Base-by-base conservation (phyloP, 2,113 vertebrate species). In the Zosterops lateralis region DNA sequence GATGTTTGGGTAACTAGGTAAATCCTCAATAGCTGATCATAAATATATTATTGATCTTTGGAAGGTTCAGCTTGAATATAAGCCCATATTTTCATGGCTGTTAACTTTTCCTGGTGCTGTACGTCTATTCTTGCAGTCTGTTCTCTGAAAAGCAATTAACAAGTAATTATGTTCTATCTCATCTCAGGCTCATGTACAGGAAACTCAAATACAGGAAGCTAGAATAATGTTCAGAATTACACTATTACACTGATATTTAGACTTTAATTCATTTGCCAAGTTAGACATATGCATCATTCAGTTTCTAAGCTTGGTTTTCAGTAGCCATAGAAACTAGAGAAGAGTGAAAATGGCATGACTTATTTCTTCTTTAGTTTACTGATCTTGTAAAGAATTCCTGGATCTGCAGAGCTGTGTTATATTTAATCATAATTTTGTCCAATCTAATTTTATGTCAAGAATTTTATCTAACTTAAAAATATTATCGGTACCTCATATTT, bases 261-360 rank as follows among this genome's bases (percentile, higher is more conserved):
- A 72, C 38, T 48, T 89, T 54, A 82, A 70, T 53, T 76, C 26
- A 28, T 76, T 62, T 65, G 56, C 54, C 58, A 62, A 65, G 34
- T 82, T 73, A 91, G 93, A 87, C 36, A 56, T 48, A 50, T 26
- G 47, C 62, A 87, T 92, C 77, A 62, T 50, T 87, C 64, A 8
- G 44, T 81, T 92, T 92, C 74, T 87, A 85, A 84, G 44, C 56
- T 83, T 82, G 42, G 40, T 71, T 92, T 96, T 94, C 64, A 78
- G 94, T 96, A 96, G 78, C 70, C 91, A 73, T 95, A 85, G 84
- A 95, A 96, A 95, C 93, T 76, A 61, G 87, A 88, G 57, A 77
- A 67, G 31, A n/a, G 34, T 77, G 87, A 61, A 79, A 93, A 86
- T 91, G 65, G 57, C 36, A 58, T 70, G 62, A 38, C 50, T 94